phyloP scores from a whole-genome alignment of 2,888 invertebrate species.

The Aphodius granarius region DNA sequence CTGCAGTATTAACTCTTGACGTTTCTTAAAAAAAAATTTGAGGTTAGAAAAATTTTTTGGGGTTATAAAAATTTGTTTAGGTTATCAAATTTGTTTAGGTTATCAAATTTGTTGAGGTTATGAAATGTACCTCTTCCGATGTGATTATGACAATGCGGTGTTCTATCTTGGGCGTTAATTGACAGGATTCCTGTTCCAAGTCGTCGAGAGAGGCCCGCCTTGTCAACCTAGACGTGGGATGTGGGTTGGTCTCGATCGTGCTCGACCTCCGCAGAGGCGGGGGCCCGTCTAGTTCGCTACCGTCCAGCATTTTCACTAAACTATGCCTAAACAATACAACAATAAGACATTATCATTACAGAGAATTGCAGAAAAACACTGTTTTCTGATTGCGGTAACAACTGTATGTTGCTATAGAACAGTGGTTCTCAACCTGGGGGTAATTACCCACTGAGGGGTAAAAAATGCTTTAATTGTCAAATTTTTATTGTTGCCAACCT shows the following conservation, averaged over 20 bases:
- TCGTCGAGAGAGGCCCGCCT: constrained; percentile 79
- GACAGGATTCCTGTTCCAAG: constrained; percentile 79
- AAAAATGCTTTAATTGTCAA: no score
- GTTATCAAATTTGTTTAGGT: no score
- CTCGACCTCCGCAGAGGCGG: constrained; percentile 66
- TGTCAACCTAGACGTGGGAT: constrained; percentile 57
- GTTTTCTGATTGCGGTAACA: no score
- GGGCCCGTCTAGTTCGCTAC: constrained; percentile 70
- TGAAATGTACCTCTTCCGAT: constrained; percentile 66
- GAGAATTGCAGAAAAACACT: no score
- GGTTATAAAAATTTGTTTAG: no score
- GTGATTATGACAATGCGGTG: constrained; percentile 77
- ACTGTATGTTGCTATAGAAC: no score
- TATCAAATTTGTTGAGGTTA: neutral
- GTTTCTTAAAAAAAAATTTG: constrained; percentile 57
- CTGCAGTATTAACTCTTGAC: constrained; percentile 60
- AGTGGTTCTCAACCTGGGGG: no score
- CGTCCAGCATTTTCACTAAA: constrained; percentile 76
- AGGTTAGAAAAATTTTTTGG: neutral
- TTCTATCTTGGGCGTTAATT: constrained; percentile 78
- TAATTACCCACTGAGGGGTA: no score
- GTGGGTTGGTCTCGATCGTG: constrained; percentile 45
- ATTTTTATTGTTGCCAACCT: no score
- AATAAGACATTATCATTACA: neutral
- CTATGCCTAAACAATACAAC: constrained; percentile 62